phyloP scores from a whole-genome alignment of 1,140 invertebrate genomes.

The Scaptodrosophila lebanonensis region DNA sequence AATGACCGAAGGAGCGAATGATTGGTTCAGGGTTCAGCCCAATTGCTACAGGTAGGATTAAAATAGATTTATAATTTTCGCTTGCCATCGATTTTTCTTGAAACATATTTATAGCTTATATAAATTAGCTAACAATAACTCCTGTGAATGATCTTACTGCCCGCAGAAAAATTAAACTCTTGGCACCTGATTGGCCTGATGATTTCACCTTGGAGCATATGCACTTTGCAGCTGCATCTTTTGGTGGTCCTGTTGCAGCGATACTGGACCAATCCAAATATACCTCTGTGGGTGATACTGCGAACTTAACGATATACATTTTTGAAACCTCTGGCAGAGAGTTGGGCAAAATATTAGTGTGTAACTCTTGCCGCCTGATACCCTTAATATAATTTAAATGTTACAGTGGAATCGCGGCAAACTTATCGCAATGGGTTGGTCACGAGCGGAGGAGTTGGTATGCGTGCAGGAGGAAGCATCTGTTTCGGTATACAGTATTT shows the following conservation, averaged over 20 bases:
- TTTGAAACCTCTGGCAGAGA: conserved; percentile 90
- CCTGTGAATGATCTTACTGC: too few relatives aligned
- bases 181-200: conserved; percentile 89
- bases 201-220: conserved; percentile 90
- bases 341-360: conserved; percentile 83
- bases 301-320: conserved; percentile 91
- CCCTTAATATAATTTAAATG: too few relatives aligned
- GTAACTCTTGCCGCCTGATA: too few relatives aligned
- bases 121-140: too few relatives aligned
- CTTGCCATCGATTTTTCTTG: conserved; percentile 5
- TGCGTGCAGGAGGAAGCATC: conserved; percentile 95
- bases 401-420: conserved; percentile 92
- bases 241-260: conserved; percentile 93
- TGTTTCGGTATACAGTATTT: conserved; percentile 93
- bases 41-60: conserved; percentile 67
- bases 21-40: conserved; percentile 71
- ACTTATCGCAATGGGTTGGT: conserved; percentile 93
- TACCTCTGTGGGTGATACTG: conserved; percentile 83
- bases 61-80: neutral
- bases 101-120: too few relatives aligned
- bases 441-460: conserved; percentile 91
- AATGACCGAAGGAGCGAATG: too few relatives aligned
- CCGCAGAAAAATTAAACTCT: conserved; percentile 93
- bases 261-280: conserved; percentile 89
- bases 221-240: conserved; percentile 87